These are phyloP conservation scores for Melanogrammus aeglefinus DNA, from an alignment of 2,797 vertebrate species.

Conservation along the genomic window DNA sequence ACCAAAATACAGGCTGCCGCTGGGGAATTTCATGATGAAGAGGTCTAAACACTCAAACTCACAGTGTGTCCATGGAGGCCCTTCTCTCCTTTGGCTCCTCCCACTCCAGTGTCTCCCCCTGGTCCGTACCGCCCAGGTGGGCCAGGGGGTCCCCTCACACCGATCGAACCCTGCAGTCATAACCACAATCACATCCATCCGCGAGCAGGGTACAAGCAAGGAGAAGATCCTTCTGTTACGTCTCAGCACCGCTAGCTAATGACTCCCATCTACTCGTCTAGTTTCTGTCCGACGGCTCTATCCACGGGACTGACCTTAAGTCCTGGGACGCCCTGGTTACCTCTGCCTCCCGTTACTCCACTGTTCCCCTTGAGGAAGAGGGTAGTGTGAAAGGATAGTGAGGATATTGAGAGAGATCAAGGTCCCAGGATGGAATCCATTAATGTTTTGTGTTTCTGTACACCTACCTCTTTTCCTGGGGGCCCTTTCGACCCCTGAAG, in stretches of 20 bases:
- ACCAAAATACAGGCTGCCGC: background rate
- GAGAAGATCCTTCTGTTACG: background rate
- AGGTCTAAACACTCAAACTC: constrained; percentile 30
- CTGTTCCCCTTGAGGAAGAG: constrained; percentile 57
- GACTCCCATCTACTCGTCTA: background rate
- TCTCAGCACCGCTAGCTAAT: background rate
- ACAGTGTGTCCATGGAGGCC: constrained; percentile 64
- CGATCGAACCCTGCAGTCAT: constrained; percentile 60
- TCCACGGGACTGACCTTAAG: constrained; percentile 53
- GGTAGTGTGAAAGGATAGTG: background rate
- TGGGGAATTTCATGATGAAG: constrained; percentile 10
- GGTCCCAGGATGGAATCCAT: background rate
- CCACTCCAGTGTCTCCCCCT: constrained; percentile 63
- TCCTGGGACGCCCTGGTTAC: constrained; percentile 52
- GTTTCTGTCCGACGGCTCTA: background rate
- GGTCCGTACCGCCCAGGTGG: constrained; percentile 62
- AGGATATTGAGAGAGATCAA: background rate
- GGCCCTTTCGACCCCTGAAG: constrained; percentile 55
- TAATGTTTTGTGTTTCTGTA: background rate
- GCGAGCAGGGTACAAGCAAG: background rate
- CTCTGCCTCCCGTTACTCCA: constrained; percentile 62
- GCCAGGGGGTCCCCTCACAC: constrained; percentile 58
- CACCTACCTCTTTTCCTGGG: constrained; percentile 63
- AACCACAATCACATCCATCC: background rate
- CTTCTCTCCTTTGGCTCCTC: constrained; percentile 62